Evolutionary conservation across 2,888 invertebrate species (phyloP), one percentile per base, ranked within the genome.

Genomic region (Copidosoma aretas): DNA sequence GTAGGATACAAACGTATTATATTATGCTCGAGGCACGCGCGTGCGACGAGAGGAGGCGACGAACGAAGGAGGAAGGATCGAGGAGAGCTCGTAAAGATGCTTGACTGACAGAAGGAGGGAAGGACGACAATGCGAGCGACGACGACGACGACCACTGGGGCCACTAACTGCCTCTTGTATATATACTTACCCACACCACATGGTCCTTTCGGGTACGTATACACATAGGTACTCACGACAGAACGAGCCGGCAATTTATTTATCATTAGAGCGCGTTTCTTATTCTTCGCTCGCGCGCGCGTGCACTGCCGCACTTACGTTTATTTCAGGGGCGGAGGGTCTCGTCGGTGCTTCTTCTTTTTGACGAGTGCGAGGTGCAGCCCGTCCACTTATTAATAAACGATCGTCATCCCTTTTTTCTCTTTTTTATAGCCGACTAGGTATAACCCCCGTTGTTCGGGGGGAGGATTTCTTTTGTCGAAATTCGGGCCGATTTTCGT

Each of bases 31-130:
- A 12, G 15, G 12, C 21, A 22, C 53, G 46, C 21, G 19, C 41
- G 54, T 58, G 24, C 22, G 5, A 24, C 51, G 51, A 24, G 25
- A 43, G 14, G 53, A 43, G 15, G 24, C 10, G 51, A 39, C 15
- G 14, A 24, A 39, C 17, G 32, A 39, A 32, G 32, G 19, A 46
- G 10, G 25, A 57, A 60, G 54, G 60, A 53, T n/a, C n/a, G n/a
- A n/a, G 49, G n/a, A 25, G 15, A 24, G 25, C 41, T 58, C 68
- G 68, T 68, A 68, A 68, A 64, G 56, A 68, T 17, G 68, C 54
- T 60, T 43, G 68, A 64, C n/a, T 63, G 68, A 57, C 64, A 17
- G 53, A 21, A 53, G 53, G 41, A 53, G 54, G 21, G n/a, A 2
- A 32, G 39, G 21, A 1, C 10, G 41, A 41, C 22, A 21, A 17